phyloP scores from a whole-genome alignment of 1,140 invertebrate genomes.

The Ceratoteleas bidentatus region DNA sequence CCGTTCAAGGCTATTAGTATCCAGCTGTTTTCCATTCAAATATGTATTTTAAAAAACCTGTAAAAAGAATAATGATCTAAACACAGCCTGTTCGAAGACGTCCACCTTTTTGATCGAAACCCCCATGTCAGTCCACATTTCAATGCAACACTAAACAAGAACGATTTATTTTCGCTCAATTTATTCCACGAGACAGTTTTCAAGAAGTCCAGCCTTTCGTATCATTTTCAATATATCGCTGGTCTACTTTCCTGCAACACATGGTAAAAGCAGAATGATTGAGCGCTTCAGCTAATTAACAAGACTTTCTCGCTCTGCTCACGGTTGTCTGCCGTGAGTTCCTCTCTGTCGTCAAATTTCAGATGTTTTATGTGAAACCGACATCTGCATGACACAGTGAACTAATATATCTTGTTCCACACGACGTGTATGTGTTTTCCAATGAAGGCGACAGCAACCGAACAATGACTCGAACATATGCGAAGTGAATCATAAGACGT shows the following conservation, averaged over 20 bases:
- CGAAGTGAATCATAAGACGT: slow-evolving; percentile 54
- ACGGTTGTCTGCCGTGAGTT: not conserved
- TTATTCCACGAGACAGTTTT: slow-evolving; percentile 56
- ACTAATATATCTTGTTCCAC: slow-evolving; percentile 60
- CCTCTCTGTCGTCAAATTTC: slow-evolving; percentile 44
- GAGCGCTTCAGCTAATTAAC: slow-evolving; percentile 69
- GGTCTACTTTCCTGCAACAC: slow-evolving; percentile 59
- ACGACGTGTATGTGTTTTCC: slow-evolving; percentile 69
- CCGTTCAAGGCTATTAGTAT: too few relatives aligned
- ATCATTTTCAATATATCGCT: slow-evolving; percentile 61
- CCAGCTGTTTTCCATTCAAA: too few relatives aligned
- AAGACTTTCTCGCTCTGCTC: slow-evolving; percentile 40
- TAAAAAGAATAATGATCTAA: too few relatives aligned
- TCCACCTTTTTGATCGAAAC: too few relatives aligned
- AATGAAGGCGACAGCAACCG: slow-evolving; percentile 47
- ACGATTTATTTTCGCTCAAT: slow-evolving; percentile 64
- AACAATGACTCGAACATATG: slow-evolving; percentile 64
- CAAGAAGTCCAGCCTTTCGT: slow-evolving; percentile 42
- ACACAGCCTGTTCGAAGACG: too few relatives aligned
- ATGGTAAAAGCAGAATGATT: slow-evolving; percentile 66
- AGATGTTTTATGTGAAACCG: slow-evolving; percentile 63
- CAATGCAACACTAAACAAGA: slow-evolving; percentile 40
- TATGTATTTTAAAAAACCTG: too few relatives aligned
- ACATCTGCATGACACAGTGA: slow-evolving; percentile 64
- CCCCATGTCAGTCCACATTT: not conserved